Percentiles rank a stretch among this genome's conserved stretches.
phyloP scores from a whole-genome alignment of 2,113 vertebrate genomes.

The Sula dactylatra region DNA sequence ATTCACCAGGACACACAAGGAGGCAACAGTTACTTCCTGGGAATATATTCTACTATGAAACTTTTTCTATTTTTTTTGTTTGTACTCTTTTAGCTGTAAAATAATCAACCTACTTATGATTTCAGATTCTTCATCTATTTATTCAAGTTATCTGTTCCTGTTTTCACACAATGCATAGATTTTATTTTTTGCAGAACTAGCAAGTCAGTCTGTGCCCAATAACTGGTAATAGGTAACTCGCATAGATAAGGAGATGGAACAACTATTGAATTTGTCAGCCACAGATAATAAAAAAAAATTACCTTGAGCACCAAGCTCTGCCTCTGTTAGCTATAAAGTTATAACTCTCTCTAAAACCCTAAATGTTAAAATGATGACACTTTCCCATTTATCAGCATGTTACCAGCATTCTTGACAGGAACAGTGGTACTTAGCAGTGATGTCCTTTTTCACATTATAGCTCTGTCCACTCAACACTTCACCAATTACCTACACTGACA shows the following conservation, averaged over 20 bases:
- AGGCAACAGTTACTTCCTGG: not conserved
- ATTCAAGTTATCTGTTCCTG: not conserved
- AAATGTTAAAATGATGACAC: not conserved
- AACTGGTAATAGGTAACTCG: not conserved
- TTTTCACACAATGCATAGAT: not conserved
- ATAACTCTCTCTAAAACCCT: not conserved
- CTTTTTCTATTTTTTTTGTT: not conserved
- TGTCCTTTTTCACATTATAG: not conserved
- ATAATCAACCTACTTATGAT: not conserved
- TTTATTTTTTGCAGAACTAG: not conserved
- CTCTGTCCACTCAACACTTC: not conserved
- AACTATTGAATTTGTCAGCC: not conserved
- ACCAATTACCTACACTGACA: too few relatives aligned
- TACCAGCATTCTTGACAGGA: not conserved
- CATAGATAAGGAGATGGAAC: not conserved
- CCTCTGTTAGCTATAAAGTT: not conserved
- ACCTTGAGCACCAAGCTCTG: not conserved
- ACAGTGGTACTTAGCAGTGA: not conserved
- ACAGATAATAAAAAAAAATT: not conserved
- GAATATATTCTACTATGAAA: not conserved
- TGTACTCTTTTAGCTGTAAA: not conserved
- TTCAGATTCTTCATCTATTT: not conserved
- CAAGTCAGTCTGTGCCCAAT: not conserved
- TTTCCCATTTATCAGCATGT: not conserved
- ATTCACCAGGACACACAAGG: not conserved